Base-by-base conservation (phyloP, 2,797 vertebrate genomes). In the Brotula barbata region DNA sequence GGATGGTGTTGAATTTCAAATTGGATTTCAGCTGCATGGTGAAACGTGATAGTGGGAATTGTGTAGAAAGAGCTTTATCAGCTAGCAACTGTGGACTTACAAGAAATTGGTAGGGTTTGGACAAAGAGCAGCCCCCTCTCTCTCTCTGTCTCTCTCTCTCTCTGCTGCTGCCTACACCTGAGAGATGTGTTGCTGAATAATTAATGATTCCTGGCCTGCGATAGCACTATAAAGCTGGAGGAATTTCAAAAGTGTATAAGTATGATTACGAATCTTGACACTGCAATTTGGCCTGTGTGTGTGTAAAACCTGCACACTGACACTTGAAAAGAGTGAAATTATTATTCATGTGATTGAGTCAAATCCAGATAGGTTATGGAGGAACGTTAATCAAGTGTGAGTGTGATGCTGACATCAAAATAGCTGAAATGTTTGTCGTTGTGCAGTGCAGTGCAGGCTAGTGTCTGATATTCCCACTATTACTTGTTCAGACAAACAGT, bases 1-100 rank as follows among this genome's bases (percentile, higher is more conserved):
- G 2, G 9, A 8, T n/a, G 12, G 37, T 34, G 49, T 51, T 11
- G 16, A 55, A 31, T 68, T 36, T 46, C 23, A 54, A 72, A 64
- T 73, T 55, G 37, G 40, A 57, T 82, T 75, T 76, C 42, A 48
- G 57, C 58, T 21, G 21, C 15, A 5, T 31, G 33, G 52, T 48
- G 73, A 64, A 77, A 89, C 58, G 10, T 6, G 56, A 80, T 68
- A 65, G 45, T 47, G 3, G 75, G 60, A 56, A 37, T 33, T 49
- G 33, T 39, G 51, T 33, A 57, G 62, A 71, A 59, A 69, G 36
- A 40, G 44, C n/a, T 41, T 74, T 53, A 52, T 73, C 33, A 8
- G 68, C 42, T 49, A 31, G 5, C 5, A 19, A 45, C 20, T 9
- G 36, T 64, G 13, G 12, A 56, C n/a, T 16, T n/a, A n/a, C 3